Conservation (phyloP, 2,113 vertebrate genomes). For the Vulpes vulpes region DNA sequence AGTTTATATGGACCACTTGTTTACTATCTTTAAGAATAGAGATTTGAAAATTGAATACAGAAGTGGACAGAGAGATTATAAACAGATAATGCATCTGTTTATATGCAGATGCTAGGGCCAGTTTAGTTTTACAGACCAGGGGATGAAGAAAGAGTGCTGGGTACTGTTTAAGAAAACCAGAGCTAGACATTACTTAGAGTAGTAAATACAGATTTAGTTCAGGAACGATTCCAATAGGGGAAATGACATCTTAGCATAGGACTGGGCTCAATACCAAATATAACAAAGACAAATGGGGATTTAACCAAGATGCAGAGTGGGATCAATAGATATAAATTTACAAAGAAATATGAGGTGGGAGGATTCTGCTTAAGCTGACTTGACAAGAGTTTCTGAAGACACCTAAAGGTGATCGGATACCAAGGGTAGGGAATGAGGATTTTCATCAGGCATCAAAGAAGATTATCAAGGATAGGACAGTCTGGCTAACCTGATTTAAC, state of each 20-base stretch:
- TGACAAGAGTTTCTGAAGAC: neutral
- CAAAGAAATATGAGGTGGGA: accelerated
- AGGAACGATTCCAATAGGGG: neutral
- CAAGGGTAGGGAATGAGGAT: neutral
- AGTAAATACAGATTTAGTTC: neutral
- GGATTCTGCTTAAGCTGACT: neutral
- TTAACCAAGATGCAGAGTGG: neutral
- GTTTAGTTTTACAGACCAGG: neutral
- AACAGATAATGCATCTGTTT: neutral
- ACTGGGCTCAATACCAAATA: neutral
- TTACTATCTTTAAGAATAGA: neutral
- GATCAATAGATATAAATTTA: neutral
- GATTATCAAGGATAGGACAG: neutral
- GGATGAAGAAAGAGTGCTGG: neutral
- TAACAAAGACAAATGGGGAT: neutral
- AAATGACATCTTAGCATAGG: neutral
- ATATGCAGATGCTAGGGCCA: accelerated
- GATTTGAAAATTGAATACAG: neutral
- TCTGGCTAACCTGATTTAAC: neutral
- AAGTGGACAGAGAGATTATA: neutral
- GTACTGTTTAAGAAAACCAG: neutral
- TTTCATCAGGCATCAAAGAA: neutral
- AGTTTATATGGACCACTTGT: neutral
- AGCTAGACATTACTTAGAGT: neutral
- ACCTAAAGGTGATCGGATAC: neutral